phyloP scores from a whole-genome alignment of 1,140 invertebrate species.

The Drosophila dunni region DNA sequence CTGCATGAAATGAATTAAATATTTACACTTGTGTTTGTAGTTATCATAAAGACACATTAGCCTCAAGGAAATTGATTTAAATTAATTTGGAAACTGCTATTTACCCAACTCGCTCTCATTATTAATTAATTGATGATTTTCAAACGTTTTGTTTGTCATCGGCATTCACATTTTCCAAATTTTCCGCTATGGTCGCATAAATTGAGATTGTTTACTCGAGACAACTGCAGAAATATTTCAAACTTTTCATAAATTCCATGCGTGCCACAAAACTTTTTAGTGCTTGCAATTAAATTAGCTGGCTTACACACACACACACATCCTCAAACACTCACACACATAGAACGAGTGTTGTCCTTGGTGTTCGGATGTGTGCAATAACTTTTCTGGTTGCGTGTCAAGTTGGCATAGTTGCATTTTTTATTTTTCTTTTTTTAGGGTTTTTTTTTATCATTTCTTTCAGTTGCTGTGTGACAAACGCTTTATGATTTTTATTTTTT shows the following conservation, averaged over 20 bases:
- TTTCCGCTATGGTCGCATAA: conserved; percentile 14
- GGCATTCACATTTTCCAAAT: not conserved
- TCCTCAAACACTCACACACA: not conserved
- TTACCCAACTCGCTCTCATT: not conserved
- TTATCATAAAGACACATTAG: not conserved
- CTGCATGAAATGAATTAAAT: not conserved
- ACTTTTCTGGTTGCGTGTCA: conserved; percentile 49
- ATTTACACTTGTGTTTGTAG: not conserved
- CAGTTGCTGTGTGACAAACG: conserved; percentile 26
- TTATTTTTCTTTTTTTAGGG: conserved; percentile 12
- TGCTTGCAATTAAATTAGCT: conserved; percentile 74
- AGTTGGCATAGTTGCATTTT: conserved; percentile 47
- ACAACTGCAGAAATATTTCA: conserved; percentile 38
- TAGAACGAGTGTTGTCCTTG: conserved; percentile 41
- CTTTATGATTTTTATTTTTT: conserved; percentile 43
- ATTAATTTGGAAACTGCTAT: not conserved
- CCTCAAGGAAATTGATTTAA: not conserved
- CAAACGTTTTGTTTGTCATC: conserved; percentile 14
- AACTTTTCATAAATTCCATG: conserved; percentile 66
- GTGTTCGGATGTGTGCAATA: conserved; percentile 45
- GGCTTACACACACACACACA: conserved; percentile 32
- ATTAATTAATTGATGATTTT: conserved; percentile 34
- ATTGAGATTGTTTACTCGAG: conserved; percentile 39
- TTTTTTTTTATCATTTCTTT: conserved; percentile 4
- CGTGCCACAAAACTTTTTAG: conserved; percentile 69